Evolutionary conservation across 1,140 invertebrate species (phyloP).

Genomic region (Saccostrea glomerata): DNA sequence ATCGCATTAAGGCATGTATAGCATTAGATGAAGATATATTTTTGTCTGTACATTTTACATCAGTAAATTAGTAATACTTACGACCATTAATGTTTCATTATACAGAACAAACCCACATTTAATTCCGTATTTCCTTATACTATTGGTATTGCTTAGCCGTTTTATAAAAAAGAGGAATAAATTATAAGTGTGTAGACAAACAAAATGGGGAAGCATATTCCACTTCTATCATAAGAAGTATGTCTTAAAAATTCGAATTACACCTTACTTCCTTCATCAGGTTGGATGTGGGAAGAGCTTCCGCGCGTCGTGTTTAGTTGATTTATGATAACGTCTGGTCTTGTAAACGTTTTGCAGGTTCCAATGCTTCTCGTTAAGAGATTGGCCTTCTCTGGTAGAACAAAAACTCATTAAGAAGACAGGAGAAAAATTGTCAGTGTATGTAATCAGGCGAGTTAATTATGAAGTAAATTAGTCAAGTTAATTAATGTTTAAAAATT

Average conservation of each 20-base stretch:
- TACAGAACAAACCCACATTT: neutral
- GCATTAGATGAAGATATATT: no score
- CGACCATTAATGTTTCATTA: neutral
- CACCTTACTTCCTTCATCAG: neutral
- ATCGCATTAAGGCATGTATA: no score
- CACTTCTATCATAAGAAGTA: neutral
- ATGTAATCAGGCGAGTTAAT: slow-evolving; percentile 25
- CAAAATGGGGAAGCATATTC: neutral
- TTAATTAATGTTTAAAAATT: slow-evolving; percentile 1
- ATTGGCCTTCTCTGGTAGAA: neutral
- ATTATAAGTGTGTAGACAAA: neutral
- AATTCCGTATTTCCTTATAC: neutral
- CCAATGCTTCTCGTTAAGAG: neutral
- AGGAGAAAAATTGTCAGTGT: neutral
- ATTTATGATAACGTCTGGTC: neutral
- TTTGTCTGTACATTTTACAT: neutral
- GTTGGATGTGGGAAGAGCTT: neutral
- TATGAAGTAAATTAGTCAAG: slow-evolving; percentile 7
- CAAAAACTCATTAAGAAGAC: slow-evolving; percentile 20
- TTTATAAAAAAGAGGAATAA: neutral
- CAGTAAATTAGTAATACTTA: neutral
- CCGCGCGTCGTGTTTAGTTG: neutral
- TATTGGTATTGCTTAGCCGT: no score
- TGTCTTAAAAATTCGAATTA: neutral
- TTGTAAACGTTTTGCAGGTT: neutral